Evolutionary conservation across 2,113 vertebrate genomes (phyloP).

Genomic region (Amazona vittata): DNA sequence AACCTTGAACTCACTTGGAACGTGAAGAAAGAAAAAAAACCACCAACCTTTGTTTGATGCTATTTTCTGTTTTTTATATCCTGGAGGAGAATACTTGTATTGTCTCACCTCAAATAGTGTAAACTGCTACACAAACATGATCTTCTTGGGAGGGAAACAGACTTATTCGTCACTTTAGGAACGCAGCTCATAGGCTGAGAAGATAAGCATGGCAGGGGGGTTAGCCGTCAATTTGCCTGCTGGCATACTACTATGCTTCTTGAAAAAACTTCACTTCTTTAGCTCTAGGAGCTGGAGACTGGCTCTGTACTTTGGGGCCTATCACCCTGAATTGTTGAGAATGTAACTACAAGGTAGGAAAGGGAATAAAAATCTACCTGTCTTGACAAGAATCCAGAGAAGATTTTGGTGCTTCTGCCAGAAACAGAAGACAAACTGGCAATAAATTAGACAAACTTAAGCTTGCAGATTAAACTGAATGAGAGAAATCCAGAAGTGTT

Average conservation of each 20-base stretch:
- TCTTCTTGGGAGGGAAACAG: background rate
- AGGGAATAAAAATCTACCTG: background rate
- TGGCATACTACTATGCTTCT: background rate
- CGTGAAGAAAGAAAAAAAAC: background rate
- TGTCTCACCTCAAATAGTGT: background rate
- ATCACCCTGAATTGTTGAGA: background rate
- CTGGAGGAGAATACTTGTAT: background rate
- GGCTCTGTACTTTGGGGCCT: background rate
- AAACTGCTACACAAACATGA: background rate
- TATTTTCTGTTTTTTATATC: background rate
- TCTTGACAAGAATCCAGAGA: background rate
- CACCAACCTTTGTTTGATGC: background rate
- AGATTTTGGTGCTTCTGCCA: background rate
- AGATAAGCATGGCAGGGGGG: background rate
- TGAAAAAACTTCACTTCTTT: background rate
- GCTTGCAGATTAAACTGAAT: background rate
- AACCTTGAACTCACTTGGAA: background rate
- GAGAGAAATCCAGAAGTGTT: background rate
- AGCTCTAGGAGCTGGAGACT: background rate
- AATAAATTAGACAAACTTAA: background rate
- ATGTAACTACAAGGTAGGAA: background rate
- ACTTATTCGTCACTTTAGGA: background rate
- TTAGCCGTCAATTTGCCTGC: background rate
- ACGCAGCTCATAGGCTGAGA: background rate
- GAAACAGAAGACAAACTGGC: background rate